phyloP scores from a whole-genome alignment of 2,113 vertebrate species.

The Euleptes europaea region DNA sequence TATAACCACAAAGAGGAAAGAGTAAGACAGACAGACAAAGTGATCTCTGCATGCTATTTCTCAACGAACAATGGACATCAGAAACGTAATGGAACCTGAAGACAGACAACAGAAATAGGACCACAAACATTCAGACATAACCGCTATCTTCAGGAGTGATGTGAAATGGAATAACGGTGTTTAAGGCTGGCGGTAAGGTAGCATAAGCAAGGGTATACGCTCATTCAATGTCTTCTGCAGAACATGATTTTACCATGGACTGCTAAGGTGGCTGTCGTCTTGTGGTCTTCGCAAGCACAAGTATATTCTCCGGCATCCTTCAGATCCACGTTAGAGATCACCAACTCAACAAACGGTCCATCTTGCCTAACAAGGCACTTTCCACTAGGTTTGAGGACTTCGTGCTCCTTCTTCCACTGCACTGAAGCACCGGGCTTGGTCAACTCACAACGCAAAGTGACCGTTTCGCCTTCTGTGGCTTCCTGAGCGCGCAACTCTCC shows the following conservation, averaged over 20 bases:
- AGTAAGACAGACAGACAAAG: accelerated
- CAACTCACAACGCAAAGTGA: slow-evolving; percentile 54
- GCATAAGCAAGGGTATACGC: background rate
- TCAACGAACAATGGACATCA: background rate
- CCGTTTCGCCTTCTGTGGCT: slow-evolving; percentile 50
- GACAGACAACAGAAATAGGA: slow-evolving; percentile 12
- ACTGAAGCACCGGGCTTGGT: slow-evolving; percentile 31
- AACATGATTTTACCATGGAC: slow-evolving; percentile 43
- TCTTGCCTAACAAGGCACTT: slow-evolving; percentile 71
- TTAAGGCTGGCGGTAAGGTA: background rate
- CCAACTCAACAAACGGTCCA: slow-evolving; percentile 58
- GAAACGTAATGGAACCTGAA: background rate
- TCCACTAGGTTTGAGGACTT: slow-evolving; percentile 45
- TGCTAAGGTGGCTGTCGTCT: slow-evolving; percentile 73
- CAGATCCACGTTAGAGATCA: slow-evolving; percentile 57
- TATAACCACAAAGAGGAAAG: background rate
- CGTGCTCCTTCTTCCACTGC: slow-evolving; percentile 47
- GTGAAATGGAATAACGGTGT: background rate
- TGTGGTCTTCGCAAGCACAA: slow-evolving; percentile 73
- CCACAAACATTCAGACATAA: background rate
- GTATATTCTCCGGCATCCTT: slow-evolving; percentile 73
- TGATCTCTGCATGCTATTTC: background rate
- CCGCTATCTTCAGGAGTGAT: background rate
- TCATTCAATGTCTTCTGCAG: background rate
- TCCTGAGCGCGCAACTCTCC: slow-evolving; percentile 48